Evolutionary conservation across 2,113 vertebrate species (phyloP).

Genomic region (Phaethon lepturus): DNA sequence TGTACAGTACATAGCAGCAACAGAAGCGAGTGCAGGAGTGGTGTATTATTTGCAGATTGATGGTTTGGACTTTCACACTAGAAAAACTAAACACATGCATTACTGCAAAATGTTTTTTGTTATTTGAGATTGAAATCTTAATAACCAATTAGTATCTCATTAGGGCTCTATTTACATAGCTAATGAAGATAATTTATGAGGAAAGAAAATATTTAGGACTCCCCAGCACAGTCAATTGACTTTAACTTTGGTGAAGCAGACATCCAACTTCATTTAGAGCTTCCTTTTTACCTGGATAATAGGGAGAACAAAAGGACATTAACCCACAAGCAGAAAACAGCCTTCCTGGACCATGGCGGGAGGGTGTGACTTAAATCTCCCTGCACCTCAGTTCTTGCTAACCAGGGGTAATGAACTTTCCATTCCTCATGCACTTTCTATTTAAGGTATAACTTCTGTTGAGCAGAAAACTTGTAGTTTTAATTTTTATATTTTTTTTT

Average conservation of each 20-base stretch:
- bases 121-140: slow-evolving; percentile 49
- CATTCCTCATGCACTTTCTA: background rate
- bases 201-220: background rate
- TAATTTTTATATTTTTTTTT: background rate
- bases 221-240: background rate
- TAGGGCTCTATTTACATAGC: slow-evolving; percentile 23
- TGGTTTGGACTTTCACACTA: background rate
- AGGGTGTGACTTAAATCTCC: background rate
- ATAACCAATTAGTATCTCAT: slow-evolving; percentile 43
- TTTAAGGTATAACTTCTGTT: background rate
- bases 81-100: background rate
- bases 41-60: background rate
- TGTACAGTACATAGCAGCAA: background rate
- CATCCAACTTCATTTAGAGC: background rate
- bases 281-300: background rate
- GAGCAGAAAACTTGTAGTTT: background rate
- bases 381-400: background rate
- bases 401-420: background rate
- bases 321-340: background rate
- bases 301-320: background rate
- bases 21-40: background rate
- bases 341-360: background rate
- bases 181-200: slow-evolving; percentile 33
- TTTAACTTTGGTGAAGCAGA: background rate
- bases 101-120: background rate